Percentiles rank a stretch among this genome's conserved stretches.
These are phyloP conservation scores for Corythornis madagascariensis DNA, from an alignment of 2,113 vertebrate genomes.

Conservation along the genomic window DNA sequence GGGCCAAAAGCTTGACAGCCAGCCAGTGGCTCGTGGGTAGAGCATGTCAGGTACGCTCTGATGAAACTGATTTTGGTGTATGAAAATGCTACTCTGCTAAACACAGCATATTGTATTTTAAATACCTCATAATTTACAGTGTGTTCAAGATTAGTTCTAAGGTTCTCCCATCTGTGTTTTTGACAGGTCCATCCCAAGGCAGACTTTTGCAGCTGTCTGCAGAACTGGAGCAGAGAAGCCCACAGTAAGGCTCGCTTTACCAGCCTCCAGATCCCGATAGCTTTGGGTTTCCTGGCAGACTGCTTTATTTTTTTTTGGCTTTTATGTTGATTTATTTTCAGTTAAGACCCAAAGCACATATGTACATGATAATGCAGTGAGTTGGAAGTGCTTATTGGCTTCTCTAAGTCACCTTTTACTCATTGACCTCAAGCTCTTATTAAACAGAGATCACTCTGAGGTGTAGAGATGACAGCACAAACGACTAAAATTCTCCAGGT, in stretches of 20 bases:
- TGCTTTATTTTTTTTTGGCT: not conserved
- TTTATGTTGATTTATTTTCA: not conserved
- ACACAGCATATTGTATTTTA: not conserved
- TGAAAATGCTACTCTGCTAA: not conserved
- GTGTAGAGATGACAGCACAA: not conserved
- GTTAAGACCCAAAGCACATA: not conserved
- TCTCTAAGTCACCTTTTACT: not conserved
- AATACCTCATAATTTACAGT: not conserved
- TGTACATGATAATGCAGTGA: not conserved
- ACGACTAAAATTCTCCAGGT: not conserved
- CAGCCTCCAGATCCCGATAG: not conserved
- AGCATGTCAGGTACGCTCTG: not conserved
- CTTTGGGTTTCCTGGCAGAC: not conserved
- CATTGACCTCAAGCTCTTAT: not conserved
- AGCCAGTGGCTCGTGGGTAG: not conserved
- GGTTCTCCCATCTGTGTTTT: not conserved
- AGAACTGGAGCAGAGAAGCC: not conserved
- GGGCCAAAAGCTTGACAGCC: not conserved
- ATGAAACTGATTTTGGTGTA: not conserved
- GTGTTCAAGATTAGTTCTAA: not conserved
- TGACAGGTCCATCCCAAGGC: not conserved
- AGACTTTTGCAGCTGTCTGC: not conserved
- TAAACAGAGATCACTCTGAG: not conserved
- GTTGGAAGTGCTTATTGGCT: not conserved
- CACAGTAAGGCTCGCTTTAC: not conserved